Base-by-base conservation (phyloP, 92 coral and sea anemone species). In the Desmophyllum pertusum region DNA sequence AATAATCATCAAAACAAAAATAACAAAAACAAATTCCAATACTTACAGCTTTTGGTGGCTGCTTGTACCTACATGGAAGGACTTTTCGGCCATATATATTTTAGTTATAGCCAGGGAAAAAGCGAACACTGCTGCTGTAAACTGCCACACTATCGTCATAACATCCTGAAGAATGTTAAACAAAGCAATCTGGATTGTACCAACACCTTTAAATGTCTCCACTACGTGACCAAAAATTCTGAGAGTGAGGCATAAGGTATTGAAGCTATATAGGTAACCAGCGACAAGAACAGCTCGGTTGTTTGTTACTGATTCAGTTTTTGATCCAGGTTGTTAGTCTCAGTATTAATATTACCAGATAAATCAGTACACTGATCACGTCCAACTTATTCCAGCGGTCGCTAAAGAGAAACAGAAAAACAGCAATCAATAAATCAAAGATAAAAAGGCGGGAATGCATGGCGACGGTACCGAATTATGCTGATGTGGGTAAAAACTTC, bases 61-160 rank as follows among this genome's bases (percentile, higher is more conserved):
- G 45, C 43, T 78, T 38, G 7, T n/a, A 29, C 25, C 21, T 33
- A 9, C 37, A 31, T 6, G 38, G 50, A 75, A 84, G 1, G 83
- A 84, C 55, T 63, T 77, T 38, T 84, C 88, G 9, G 84, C 88
- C 48, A 84, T 73, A 45, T 63, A 84, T 13, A 84, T 80, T 65
- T 84, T 84, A 37, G 88, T 84, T 31, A 84, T 61, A n/a, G 83
- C 88, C 13, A 84, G 13, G 5, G 88, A 84, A 76, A 84, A 84
- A 6, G 88, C 88, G 19, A 84, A 67, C 40, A 63, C 77, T 61
- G 83, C 76, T 23, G 83, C 88, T 29, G 52, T n/a, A 48, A 84
- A 84, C 76, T 84, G 83, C 65, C 88, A 74, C 27, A 84, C 15
- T 14, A 84, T 84, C 30, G 75, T 39, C 5, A 66, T 25, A 21